Conservation (phyloP, 2,888 invertebrate species). For the Ptilodon capucinus region DNA sequence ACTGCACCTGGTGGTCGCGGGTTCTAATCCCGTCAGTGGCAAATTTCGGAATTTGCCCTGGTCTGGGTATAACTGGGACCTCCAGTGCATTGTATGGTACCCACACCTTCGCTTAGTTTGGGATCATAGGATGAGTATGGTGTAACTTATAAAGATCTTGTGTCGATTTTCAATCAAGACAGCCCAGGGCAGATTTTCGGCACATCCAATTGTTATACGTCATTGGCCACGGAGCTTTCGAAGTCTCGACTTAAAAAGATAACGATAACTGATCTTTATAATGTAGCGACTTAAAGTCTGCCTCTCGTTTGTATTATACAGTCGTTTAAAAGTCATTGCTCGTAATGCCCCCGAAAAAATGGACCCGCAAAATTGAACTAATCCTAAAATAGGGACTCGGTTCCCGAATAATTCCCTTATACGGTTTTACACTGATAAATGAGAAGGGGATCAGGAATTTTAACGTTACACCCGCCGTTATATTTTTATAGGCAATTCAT, state of each 20-base stretch:
- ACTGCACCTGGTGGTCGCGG: too few relatives aligned
- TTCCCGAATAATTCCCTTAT: constrained; percentile 45
- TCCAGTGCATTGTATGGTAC: too few relatives aligned
- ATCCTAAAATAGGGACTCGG: constrained; percentile 43
- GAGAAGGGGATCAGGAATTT: constrained; percentile 55
- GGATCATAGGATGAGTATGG: too few relatives aligned
- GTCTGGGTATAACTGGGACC: too few relatives aligned
- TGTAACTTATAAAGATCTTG: too few relatives aligned
- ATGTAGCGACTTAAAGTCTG: constrained; percentile 41
- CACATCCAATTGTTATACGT: too few relatives aligned
- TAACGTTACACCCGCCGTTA: constrained; percentile 70
- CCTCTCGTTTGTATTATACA: constrained; percentile 41
- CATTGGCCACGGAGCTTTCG: too few relatives aligned
- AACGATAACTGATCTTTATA: constrained; percentile 38
- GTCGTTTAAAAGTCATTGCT: constrained; percentile 49
- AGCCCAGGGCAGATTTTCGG: too few relatives aligned
- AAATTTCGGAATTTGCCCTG: too few relatives aligned
- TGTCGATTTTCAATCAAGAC: too few relatives aligned
- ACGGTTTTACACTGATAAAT: constrained; percentile 61
- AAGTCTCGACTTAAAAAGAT: constrained; percentile 39
- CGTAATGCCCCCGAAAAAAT: constrained; percentile 60
- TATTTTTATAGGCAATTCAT: constrained; percentile 76
- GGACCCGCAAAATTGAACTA: constrained; percentile 61
- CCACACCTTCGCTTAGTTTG: too few relatives aligned
- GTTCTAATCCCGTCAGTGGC: too few relatives aligned